These are phyloP conservation scores for Dufourea novaeangliae DNA, from an alignment of 1,140 invertebrate species.

Conservation along the genomic window DNA sequence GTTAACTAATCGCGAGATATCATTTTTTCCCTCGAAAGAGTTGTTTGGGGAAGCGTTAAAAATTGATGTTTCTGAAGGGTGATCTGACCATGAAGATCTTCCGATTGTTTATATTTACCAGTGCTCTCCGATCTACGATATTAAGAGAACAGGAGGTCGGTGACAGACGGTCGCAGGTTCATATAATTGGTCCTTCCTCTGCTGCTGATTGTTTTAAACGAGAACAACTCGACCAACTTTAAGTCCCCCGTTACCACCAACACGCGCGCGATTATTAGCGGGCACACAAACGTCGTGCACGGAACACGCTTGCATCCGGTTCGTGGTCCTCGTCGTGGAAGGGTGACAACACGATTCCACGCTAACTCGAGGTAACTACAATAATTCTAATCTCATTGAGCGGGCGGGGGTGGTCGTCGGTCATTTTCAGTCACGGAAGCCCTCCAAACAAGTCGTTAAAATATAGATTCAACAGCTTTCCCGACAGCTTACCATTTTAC, in stretches of 20 bases:
- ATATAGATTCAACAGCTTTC: not conserved
- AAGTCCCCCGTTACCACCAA: conserved; percentile 71
- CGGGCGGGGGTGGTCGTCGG: conserved; percentile 8
- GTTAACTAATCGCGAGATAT: too few species aligned
- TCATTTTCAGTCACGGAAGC: conserved; percentile 25
- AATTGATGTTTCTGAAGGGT: not conserved
- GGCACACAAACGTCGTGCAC: conserved; percentile 67
- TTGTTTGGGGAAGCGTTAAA: too few species aligned
- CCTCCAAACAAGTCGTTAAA: not conserved
- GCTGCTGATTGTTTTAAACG: conserved; percentile 80
- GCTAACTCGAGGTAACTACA: conserved; percentile 44
- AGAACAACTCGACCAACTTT: conserved; percentile 74
- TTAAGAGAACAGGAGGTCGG: conserved; percentile 59
- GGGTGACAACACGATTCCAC: conserved; percentile 60
- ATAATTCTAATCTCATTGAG: conserved; percentile 61
- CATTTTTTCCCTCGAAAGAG: too few species aligned
- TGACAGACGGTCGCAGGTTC: conserved; percentile 69
- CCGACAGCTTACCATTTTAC: not conserved
- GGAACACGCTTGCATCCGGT: conserved; percentile 76
- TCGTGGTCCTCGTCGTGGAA: conserved; percentile 55
- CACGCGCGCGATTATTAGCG: conserved; percentile 76
- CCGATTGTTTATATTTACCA: conserved; percentile 47
- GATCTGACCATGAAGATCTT: not conserved
- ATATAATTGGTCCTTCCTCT: conserved; percentile 79
- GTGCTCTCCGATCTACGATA: conserved; percentile 34